Base-by-base conservation (phyloP, 1,140 invertebrate genomes). In the Zaprionus taronus region DNA sequence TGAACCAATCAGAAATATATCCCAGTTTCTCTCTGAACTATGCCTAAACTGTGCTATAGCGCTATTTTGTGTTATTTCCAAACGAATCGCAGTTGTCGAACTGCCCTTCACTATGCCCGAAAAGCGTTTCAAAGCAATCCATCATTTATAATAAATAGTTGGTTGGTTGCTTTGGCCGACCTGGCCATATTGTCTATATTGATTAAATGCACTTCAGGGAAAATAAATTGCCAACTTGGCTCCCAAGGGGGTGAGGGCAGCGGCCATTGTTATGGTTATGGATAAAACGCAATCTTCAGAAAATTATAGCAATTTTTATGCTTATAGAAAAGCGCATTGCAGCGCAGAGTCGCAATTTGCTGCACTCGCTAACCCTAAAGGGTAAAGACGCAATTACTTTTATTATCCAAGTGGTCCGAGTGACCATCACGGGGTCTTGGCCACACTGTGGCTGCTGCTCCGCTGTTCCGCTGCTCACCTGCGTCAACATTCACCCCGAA, bases 231-330 rank as follows among this genome's bases (percentile, higher is more conserved):
- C 62, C 36, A 26, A 55, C 51, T 76, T 31, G 28, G 5, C 22
- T 15, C 20, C 57, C 58, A 65, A 56, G 26, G 49, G 38, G 57
- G 14, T 15, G 36, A 51, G 31, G 17, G 57, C 60, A 58, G 31
- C 38, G 62, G 66, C 62, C 77, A 68, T 47, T 72, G 79, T 89
- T 90, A 90, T 76, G 73, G 73, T 76, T 76, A 76, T 89, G 85
- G 83, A 89, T 89, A 90, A 89, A 91, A 90, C 76, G 78, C 79
- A 91, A 91, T 91, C 85, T 91, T 77, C 68, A 81, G 79, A 78
- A 92, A 92, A 92, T 92, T 92, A 92, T 92, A 92, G 91, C 84
- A 92, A 91, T 92, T 92, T 92, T 86, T 80, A 81, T 85, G 85
- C 82, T 90, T 89, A 90, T 90, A 90, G 85, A 90, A 90, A 90